phyloP scores from a whole-genome alignment of 2,888 invertebrate genomes.

The Pachycephus smyrnensis region DNA sequence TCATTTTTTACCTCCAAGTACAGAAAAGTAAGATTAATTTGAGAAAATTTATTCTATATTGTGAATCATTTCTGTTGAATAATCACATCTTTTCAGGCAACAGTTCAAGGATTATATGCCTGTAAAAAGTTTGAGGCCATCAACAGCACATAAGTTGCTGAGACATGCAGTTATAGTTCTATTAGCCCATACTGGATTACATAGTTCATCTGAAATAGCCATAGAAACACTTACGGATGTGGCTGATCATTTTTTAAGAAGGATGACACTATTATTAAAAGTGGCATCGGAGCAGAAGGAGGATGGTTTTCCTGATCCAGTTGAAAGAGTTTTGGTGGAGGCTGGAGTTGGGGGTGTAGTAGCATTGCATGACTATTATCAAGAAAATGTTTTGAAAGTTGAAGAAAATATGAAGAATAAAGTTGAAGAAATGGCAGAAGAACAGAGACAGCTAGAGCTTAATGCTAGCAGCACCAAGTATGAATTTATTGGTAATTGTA shows the following conservation, averaged over 20 bases:
- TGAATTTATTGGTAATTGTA: slow-evolving; percentile 8
- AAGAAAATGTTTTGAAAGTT: slow-evolving; percentile 60
- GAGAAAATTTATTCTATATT: slow-evolving; percentile 13
- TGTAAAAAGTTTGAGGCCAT: slow-evolving; percentile 48
- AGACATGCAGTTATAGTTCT: slow-evolving; percentile 68
- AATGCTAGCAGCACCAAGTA: slow-evolving; percentile 51
- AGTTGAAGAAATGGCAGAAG: slow-evolving; percentile 54
- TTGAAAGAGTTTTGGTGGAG: slow-evolving; percentile 73
- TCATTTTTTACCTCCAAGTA: slow-evolving; percentile 34
- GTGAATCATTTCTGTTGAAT: neutral
- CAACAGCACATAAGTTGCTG: slow-evolving; percentile 59
- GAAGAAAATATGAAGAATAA: slow-evolving; percentile 54
- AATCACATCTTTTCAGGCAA: slow-evolving; percentile 32
- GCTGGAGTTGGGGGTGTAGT: slow-evolving; percentile 72
- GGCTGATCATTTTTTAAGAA: slow-evolving; percentile 67
- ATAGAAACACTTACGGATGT: slow-evolving; percentile 69
- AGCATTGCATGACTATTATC: slow-evolving; percentile 72
- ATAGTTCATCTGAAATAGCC: slow-evolving; percentile 68
- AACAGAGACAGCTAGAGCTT: slow-evolving; percentile 54
- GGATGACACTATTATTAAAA: slow-evolving; percentile 68
- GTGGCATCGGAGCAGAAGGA: slow-evolving; percentile 70
- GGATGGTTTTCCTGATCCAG: slow-evolving; percentile 70
- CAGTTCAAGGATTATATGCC: slow-evolving; percentile 41
- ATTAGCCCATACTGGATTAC: slow-evolving; percentile 70
- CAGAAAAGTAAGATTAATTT: slow-evolving; percentile 29